Percentiles rank a stretch among this genome's conserved stretches.
Conservation (phyloP, 2,113 vertebrate species). For the Hemichromis elongatus region DNA sequence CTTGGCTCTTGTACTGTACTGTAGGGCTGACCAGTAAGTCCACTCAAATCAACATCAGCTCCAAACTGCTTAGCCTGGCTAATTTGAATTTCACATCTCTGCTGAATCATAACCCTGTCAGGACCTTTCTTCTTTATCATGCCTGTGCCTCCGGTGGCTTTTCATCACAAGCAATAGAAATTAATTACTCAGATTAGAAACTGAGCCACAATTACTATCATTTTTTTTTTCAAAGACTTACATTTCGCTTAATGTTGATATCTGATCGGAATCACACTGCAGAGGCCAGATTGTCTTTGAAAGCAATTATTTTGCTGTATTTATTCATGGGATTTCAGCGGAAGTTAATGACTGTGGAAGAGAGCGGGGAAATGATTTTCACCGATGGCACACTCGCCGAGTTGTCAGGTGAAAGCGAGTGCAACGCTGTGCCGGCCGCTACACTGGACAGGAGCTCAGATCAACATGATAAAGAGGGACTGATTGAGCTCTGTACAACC, state of each 20-base stretch:
- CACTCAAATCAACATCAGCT: conserved; percentile 63
- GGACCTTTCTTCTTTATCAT: conserved; percentile 65
- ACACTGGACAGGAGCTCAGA: conserved; percentile 45
- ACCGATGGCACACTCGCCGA: conserved; percentile 19
- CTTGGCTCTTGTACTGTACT: conserved; percentile 48
- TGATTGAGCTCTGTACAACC: conserved; percentile 58
- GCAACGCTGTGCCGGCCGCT: neutral
- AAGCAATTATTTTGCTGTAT: conserved; percentile 31
- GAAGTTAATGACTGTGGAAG: conserved; percentile 32
- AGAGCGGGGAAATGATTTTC: conserved; percentile 38
- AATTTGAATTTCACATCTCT: conserved; percentile 69
- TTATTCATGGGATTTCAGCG: conserved; percentile 28
- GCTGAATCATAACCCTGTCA: conserved; percentile 73
- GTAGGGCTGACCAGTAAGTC: conserved; percentile 62
- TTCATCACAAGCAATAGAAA: conserved; percentile 47
- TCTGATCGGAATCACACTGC: conserved; percentile 27
- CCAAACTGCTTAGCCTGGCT: conserved; percentile 69
- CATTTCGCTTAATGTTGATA: conserved; percentile 40
- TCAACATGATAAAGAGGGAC: conserved; percentile 60
- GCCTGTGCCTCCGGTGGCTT: conserved; percentile 44
- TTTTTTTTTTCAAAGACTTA: conserved; percentile 49
- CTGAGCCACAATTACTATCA: conserved; percentile 28
- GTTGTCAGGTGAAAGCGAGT: conserved; percentile 29
- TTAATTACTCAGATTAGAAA: conserved; percentile 56
- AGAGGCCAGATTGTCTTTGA: neutral